These are phyloP conservation scores for Wiebesia pumilae DNA, from an alignment of 1,140 invertebrate species.

Conservation along the genomic window DNA sequence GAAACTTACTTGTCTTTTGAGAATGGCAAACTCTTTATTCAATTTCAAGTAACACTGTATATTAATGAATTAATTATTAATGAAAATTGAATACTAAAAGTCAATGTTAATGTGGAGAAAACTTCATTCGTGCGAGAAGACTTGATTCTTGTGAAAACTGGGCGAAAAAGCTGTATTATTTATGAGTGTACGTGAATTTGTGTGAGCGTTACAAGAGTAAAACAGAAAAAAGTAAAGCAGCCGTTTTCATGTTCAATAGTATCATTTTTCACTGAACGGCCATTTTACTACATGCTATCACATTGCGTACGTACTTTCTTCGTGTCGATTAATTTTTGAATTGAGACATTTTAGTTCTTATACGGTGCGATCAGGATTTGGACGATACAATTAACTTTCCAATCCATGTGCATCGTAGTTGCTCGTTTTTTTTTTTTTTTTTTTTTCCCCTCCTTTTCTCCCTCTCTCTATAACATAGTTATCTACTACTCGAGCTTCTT, in stretches of 20 bases:
- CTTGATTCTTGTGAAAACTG: background rate
- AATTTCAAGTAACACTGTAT: no score
- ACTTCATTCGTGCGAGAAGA: background rate
- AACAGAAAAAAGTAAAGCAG: constrained; percentile 30
- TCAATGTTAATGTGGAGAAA: background rate
- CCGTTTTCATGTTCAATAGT: constrained; percentile 46
- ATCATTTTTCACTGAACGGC: constrained; percentile 49
- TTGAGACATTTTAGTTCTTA: background rate
- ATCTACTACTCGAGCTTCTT: constrained; percentile 9
- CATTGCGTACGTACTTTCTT: background rate
- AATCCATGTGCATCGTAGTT: constrained; percentile 39
- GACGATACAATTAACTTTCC: constrained; percentile 50
- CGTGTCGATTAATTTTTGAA: background rate
- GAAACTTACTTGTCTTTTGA: no score
- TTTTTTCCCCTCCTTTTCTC: no score
- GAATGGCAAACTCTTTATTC: no score
- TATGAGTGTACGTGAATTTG: background rate
- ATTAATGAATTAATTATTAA: no score
- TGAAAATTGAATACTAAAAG: no score
- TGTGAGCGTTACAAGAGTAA: background rate
- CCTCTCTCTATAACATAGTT: background rate
- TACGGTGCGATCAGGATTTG: constrained; percentile 41
- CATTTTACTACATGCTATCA: constrained; percentile 43
- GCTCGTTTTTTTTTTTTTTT: constrained; percentile 7
- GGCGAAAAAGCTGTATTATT: background rate